Base-by-base conservation (phyloP, 2,888 invertebrate species). In the Ectropis crepuscularia region DNA sequence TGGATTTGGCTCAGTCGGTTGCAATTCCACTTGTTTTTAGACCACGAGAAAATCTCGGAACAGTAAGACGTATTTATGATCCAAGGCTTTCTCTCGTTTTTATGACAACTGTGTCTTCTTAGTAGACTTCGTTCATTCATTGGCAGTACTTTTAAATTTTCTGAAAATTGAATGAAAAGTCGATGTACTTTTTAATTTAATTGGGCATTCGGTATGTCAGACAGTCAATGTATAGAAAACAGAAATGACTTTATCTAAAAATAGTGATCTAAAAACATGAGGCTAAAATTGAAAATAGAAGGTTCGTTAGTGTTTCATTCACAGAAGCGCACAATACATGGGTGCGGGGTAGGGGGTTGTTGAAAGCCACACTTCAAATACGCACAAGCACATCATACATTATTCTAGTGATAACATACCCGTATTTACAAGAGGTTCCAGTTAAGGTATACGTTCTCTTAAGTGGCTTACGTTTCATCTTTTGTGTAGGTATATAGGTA, bases 251-350 rank as follows among this genome's bases (percentile, higher is more conserved):
- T 12, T 42, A 16, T 42, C 54, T 9, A 9, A n/a, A 49, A 39
- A 42, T 45, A 54, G 51, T 38, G 38, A 37, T 12, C 9, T 2
- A 42, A 45, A 51, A 53, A 28, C n/a, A 48, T 37, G 47, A 12
- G 47, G 57, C 10, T 9, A 39, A 48, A 62, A 48, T 53, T 70
- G 72, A 68, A 73, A 76, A 73, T 72, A 45, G 62, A 72, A 70
- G 75, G 74, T 81, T 84, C 79, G 79, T 82, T 82, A 83, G 79
- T 65, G 75, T 71, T 82, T 78, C 80, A 85, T 85, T 84, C 82
- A 84, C 73, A 60, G 57, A 59, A 59, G 61, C 68, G 51, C 65
- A 71, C 76, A 75, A 74, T 81, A 74, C 77, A 74, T 77, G 79
- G 72, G 71, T 65, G 69, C 69, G 60, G 62, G 58, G 61, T 9